Evolutionary conservation across 2,888 invertebrate genomes (phyloP).

Genomic region (Bursaphelenchus okinawaensis): DNA sequence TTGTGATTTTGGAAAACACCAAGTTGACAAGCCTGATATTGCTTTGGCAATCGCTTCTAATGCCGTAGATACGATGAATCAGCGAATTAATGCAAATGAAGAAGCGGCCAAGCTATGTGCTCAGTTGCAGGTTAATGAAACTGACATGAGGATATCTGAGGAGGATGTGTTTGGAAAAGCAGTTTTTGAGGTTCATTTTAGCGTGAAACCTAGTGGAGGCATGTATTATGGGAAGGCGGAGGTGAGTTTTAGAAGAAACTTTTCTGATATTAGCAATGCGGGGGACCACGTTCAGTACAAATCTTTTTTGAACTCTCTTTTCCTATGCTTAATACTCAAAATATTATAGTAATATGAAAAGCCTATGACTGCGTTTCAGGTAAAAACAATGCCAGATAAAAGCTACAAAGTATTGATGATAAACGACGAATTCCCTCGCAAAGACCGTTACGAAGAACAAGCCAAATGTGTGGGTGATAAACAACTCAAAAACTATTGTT

Average conservation of each 20-base stretch:
- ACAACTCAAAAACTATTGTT: constrained; percentile 6
- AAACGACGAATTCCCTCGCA: constrained; percentile 5
- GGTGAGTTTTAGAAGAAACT: not conserved
- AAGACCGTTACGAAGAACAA: constrained; percentile 12
- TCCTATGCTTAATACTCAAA: too few species aligned
- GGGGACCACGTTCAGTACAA: too few species aligned
- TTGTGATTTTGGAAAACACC: constrained; percentile 15
- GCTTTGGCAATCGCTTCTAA: not conserved
- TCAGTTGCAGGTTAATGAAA: not conserved
- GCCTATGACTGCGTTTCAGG: not conserved
- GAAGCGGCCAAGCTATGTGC: not conserved
- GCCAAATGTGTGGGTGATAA: constrained; percentile 10
- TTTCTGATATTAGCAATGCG: too few species aligned
- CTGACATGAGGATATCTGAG: not conserved
- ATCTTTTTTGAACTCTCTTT: too few species aligned
- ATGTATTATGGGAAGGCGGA: constrained; percentile 7
- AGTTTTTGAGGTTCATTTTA: not conserved
- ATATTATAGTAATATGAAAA: not conserved
- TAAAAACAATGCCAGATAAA: not conserved
- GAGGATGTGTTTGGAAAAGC: not conserved
- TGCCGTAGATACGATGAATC: constrained; percentile 2
- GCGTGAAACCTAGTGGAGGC: constrained; percentile 8
- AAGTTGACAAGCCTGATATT: not conserved
- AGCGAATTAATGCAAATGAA: not conserved
- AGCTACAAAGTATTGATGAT: not conserved